A percentile compares a stretch with the other conserved stretches of the same genome.
These are phyloP conservation scores for Diadegma fenestrale DNA, from an alignment of 2,888 invertebrate species.

Conservation along the genomic window DNA sequence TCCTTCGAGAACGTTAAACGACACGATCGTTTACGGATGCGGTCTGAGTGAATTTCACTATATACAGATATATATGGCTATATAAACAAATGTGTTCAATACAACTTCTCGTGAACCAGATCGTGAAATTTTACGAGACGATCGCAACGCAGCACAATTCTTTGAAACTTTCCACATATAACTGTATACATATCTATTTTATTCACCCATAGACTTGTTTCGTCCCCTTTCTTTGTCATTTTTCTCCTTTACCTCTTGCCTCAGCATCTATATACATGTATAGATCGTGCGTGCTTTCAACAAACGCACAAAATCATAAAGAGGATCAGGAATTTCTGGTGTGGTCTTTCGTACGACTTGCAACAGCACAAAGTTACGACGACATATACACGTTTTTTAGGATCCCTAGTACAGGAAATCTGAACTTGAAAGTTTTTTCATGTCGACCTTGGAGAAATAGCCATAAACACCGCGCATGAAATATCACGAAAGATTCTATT, in stretches of 20 bases:
- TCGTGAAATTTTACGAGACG: constrained; percentile 51
- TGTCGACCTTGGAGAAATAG: not conserved
- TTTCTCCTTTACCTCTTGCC: constrained; percentile 28
- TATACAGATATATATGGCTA: not conserved
- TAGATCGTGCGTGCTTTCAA: constrained; percentile 39
- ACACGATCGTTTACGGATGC: constrained; percentile 80
- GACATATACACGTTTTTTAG: constrained; percentile 6
- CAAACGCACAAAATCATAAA: constrained; percentile 42
- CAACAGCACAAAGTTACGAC: constrained; percentile 4
- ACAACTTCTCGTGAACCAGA: constrained; percentile 34
- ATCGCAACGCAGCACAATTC: constrained; percentile 14
- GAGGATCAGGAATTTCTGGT: constrained; percentile 1
- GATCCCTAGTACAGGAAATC: not conserved
- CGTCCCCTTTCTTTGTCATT: constrained; percentile 29
- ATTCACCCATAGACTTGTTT: constrained; percentile 27
- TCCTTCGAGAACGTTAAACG: constrained; percentile 78
- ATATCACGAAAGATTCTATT: constrained; percentile 1
- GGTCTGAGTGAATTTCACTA: constrained; percentile 43
- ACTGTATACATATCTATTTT: constrained; percentile 25
- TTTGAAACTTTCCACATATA: constrained; percentile 30
- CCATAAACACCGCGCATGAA: constrained; percentile 1
- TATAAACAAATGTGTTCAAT: constrained; percentile 10
- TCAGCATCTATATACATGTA: not conserved
- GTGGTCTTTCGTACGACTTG: constrained; percentile 23
- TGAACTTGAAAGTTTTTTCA: not conserved